These are phyloP conservation scores for Drosophila nigrodunni DNA, from an alignment of 1,140 invertebrate genomes.

Conservation along the genomic window DNA sequence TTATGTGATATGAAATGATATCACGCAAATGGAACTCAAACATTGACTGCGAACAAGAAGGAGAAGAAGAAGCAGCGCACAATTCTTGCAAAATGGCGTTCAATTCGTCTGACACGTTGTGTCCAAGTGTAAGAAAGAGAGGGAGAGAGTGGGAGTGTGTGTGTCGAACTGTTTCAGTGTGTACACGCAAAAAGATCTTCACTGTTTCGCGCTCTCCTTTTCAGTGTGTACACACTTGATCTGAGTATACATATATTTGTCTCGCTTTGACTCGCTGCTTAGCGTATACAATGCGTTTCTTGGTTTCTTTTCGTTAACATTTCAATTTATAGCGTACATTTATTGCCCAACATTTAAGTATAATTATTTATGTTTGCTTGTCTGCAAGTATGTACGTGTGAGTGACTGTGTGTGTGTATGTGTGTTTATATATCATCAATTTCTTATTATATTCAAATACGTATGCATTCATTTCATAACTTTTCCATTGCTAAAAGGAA, in stretches of 20 bases:
- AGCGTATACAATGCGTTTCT: conserved; percentile 19
- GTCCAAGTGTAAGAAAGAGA: conserved; percentile 5
- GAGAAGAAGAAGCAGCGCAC: conserved; percentile 56
- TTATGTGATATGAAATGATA: conserved; percentile 40
- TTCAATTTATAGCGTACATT: conserved; percentile 59
- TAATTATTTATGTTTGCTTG: conserved; percentile 48
- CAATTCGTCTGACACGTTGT: conserved; percentile 17
- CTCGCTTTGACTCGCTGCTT: background rate
- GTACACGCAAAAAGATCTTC: conserved; percentile 2
- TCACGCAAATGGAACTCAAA: conserved; percentile 50
- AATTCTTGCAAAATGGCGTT: conserved; percentile 38
- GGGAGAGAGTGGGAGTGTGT: conserved; percentile 4
- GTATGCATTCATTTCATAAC: conserved; percentile 47
- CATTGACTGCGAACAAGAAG: conserved; percentile 45
- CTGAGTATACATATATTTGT: conserved; percentile 18
- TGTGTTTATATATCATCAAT: conserved; percentile 10
- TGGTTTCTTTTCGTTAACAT: conserved; percentile 52
- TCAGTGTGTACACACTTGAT: conserved; percentile 6
- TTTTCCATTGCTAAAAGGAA: conserved; percentile 60
- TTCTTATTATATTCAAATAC: conserved; percentile 24
- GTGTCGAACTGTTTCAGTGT: conserved; percentile 10
- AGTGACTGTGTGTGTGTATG: conserved; percentile 37
- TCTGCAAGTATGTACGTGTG: conserved; percentile 28
- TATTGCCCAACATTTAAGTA: conserved; percentile 78
- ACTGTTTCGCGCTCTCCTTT: background rate